Base-by-base conservation (phyloP, 2,113 vertebrate genomes). In the Esox niger region DNA sequence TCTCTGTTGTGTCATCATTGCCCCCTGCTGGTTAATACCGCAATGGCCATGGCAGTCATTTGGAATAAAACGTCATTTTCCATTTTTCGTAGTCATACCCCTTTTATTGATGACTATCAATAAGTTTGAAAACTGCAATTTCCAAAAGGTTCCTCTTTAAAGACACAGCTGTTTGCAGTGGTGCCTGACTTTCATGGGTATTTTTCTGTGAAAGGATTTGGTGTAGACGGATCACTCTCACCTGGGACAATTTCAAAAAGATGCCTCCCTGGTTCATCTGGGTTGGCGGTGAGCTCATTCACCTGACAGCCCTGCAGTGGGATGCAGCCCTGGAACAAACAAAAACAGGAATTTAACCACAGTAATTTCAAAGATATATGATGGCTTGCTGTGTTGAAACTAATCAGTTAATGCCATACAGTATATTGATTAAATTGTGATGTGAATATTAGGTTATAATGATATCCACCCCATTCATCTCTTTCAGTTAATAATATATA, bases 181-280 rank as follows among this genome's bases (percentile, higher is more conserved):
- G 11, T 38, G 35, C 35, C 35, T 38, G 35, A 38, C 35, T 38
- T 38, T 38, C 35, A 38, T 38, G 11, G n/a, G 47, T 52, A 52
- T 52, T 52, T n/a, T 43, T 43, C 10, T 27, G 26, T 23, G 31
- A 57, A 57, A 26, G 38, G 23, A 7, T 31, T n/a, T 52, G 9
- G 11, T 66, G 17, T 21, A 25, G 29, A 59, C 31, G 27, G 57
- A 49, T 29, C 32, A 17, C 17, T 49, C 91, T 84, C 90, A 96
- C 95, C 94, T 93, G 94, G 84, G 11, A 87, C 76, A 74, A 97
- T 97, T 83, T 96, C 95, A 84, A 97, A 96, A 6, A 96, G 91
- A 79, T 97, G 91, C 80, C 91, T 93, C 31, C 93, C 93, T 54
- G 91, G 90, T 65, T 96, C 95, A 11, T 97, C 95, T 0, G 92